Conservation (phyloP, 2,797 vertebrate species). For the Coregonus ussuriensis region DNA sequence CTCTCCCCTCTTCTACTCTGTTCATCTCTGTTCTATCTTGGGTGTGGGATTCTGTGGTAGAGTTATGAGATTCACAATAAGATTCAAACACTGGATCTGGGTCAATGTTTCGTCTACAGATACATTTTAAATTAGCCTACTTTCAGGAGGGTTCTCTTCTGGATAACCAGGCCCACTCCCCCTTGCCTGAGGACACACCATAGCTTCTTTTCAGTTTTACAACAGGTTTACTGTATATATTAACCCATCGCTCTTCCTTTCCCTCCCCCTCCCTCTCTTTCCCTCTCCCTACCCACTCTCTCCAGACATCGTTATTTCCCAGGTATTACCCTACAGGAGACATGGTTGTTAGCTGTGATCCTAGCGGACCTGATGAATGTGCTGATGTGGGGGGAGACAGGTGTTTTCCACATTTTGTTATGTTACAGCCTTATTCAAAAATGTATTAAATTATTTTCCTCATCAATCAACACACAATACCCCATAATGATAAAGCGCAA, state of each 20-base stretch:
- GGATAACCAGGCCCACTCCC: neutral
- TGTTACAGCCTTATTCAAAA: too few relatives aligned
- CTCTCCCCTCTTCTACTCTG: neutral
- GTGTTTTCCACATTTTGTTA: neutral
- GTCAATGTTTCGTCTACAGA: slow-evolving; percentile 65
- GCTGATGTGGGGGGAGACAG: slow-evolving; percentile 61
- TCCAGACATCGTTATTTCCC: slow-evolving; percentile 43
- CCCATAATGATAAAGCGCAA: too few relatives aligned
- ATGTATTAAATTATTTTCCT: too few relatives aligned
- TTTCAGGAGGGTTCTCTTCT: slow-evolving; percentile 26
- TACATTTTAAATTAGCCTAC: slow-evolving; percentile 55
- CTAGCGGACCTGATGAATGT: slow-evolving; percentile 67
- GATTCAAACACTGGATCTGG: slow-evolving; percentile 59
- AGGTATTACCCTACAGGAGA: slow-evolving; percentile 22
- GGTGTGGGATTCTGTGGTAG: slow-evolving; percentile 46
- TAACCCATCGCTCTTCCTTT: neutral
- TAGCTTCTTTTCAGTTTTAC: too few relatives aligned
- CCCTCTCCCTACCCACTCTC: too few relatives aligned
- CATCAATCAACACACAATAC: too few relatives aligned
- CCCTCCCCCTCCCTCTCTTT: neutral
- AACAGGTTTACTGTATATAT: too few relatives aligned
- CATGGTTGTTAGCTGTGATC: slow-evolving; percentile 60
- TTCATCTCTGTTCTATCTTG: slow-evolving; percentile 32
- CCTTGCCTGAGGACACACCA: too few relatives aligned
- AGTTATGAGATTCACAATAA: slow-evolving; percentile 54